Evolutionary conservation across 1,140 invertebrate species (phyloP).

Genomic region (Drosophila punjabiensis): DNA sequence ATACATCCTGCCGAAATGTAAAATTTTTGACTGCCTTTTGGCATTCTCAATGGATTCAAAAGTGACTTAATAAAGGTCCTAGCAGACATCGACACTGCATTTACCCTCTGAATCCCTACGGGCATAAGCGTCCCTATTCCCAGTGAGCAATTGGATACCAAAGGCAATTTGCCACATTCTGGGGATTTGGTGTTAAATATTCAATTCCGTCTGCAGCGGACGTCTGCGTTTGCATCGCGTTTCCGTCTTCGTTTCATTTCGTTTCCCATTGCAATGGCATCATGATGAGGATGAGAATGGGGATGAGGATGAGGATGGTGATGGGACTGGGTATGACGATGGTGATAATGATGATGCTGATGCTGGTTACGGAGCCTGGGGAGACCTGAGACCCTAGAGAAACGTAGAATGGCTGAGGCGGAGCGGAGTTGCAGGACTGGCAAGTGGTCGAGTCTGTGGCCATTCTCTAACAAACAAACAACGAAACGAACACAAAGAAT

Average conservation of each 20-base stretch:
- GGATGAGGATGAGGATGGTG: neutral
- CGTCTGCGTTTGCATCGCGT: conserved; percentile 61
- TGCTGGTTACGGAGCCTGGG: conserved; percentile 5
- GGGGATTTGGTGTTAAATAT: conserved; percentile 65
- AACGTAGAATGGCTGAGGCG: conserved; percentile 5
- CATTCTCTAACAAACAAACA: conserved; percentile 45
- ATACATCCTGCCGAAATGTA: neutral
- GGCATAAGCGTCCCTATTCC: conserved; percentile 8
- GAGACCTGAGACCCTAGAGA: conserved; percentile 16
- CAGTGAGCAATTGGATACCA: conserved; percentile 57
- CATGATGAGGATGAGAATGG: conserved; percentile 1
- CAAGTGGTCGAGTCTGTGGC: conserved; percentile 50
- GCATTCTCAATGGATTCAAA: conserved; percentile 10
- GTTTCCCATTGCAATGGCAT: conserved; percentile 52
- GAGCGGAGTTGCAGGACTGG: conserved; percentile 28
- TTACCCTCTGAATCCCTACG: conserved; percentile 21
- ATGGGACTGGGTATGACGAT: conserved; percentile 1
- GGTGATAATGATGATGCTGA: conserved; percentile 27
- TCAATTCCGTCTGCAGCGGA: conserved; percentile 64
- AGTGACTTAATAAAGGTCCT: conserved; percentile 42
- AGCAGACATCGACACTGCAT: conserved; percentile 22
- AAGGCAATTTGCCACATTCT: conserved; percentile 62
- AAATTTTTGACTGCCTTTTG: neutral
- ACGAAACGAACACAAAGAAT: conserved; percentile 42
- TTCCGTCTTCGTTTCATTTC: conserved; percentile 56